Base-by-base conservation (phyloP, 1,140 invertebrate species). In the Papilio polyxenes region DNA sequence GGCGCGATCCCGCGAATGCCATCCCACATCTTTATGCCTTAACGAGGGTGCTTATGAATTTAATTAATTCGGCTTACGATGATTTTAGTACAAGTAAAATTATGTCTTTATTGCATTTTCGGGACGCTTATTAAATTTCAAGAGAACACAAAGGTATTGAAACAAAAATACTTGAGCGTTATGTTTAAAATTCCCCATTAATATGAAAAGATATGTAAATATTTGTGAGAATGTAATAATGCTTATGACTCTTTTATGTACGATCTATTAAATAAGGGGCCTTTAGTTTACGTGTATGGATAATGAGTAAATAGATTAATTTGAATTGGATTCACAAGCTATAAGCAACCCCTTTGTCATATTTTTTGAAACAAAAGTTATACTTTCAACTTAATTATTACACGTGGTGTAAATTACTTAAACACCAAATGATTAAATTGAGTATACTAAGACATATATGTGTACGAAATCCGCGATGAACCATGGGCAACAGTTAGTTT, bases 31-130 rank as follows among this genome's bases (percentile, higher is more conserved):
- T 89, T 89, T 88, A 87, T 86, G 81, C 84, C 81, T 83, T 87
- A 91, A 91, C 89, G 88, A 89, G 87, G 87, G 88, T 89, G 89
- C 87, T 90, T 91, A 89, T 92, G 88, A 91, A 92, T 92, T 91
- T 91, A 91, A 92, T 91, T 91, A 91, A 90, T 89, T 89, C 85
- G 82, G 82, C 65, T 85, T 59, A 83, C 84, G 83, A 88, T 89
- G 85, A 90, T 88, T 89, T 90, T 86, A 90, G 85, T 85, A 89
- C 84, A 85, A 83, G 82, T 80, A 81, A 87, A 86, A 88, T 88
- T 86, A 85, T 87, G 84, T 87, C 84, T 85, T 87, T 85, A 89
- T 89, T 87, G 83, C 83, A 85, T 87, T 88, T 82, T 53, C 75
- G 69, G 62, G 15, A 48, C 79, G 81, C 51, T 81, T 65, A 82